A percentile compares a stretch with the other conserved stretches of the same genome.
phyloP scores from a whole-genome alignment of 2,888 invertebrate genomes.

The Psylliodes chrysocephalus region DNA sequence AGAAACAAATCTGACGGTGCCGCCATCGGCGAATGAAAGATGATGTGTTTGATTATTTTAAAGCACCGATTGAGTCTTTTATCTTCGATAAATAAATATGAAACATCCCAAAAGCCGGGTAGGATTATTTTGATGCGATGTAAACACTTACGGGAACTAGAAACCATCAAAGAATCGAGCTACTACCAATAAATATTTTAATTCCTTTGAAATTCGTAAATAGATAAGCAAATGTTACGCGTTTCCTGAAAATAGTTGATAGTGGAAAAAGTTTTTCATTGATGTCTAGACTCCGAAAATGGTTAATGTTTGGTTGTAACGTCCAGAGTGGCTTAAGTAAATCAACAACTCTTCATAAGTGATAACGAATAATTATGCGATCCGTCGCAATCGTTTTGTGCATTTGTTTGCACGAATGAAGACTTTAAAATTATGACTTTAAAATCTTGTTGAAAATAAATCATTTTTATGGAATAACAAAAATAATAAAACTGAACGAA shows the following conservation, averaged over 20 bases:
- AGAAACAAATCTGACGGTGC: conserved; percentile 24
- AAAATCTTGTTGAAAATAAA: too few species aligned
- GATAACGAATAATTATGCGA: too few species aligned
- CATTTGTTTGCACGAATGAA: too few species aligned
- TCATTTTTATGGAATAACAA: too few species aligned
- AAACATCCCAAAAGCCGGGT: conserved; percentile 51
- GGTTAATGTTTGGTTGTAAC: background rate
- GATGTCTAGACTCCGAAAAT: background rate
- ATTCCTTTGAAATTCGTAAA: conserved; percentile 59
- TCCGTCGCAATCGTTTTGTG: too few species aligned
- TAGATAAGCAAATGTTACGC: conserved; percentile 57
- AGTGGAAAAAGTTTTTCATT: background rate
- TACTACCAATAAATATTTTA: conserved; percentile 60
- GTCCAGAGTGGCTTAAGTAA: too few species aligned
- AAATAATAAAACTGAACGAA: too few species aligned
- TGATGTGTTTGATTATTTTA: conserved; percentile 59
- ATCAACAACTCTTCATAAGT: too few species aligned
- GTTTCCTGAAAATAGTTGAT: conserved; percentile 42
- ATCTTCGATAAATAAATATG: conserved; percentile 58
- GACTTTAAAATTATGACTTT: too few species aligned
- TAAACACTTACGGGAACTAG: conserved; percentile 58
- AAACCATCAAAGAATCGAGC: conserved; percentile 56
- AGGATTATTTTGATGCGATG: conserved; percentile 56
- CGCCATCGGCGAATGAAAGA: conserved; percentile 50
- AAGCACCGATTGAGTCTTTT: conserved; percentile 60